Evolutionary conservation across 2,888 invertebrate genomes (phyloP).

Genomic region (Hanleya hanleyi): DNA sequence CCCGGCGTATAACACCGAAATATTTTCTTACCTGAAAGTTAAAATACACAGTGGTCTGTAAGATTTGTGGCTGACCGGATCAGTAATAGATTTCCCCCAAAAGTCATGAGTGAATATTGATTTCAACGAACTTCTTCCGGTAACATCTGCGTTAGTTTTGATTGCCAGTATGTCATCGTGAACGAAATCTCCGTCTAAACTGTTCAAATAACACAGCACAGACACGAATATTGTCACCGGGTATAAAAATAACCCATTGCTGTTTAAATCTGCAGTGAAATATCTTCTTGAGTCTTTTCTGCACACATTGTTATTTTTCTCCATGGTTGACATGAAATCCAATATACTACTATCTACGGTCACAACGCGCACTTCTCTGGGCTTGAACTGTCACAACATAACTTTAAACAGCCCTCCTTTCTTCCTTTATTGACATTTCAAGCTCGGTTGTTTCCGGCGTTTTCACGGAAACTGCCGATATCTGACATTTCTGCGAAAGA

Average conservation of each 20-base stretch:
- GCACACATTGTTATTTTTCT: conserved; percentile 21
- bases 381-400: no score
- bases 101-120: conserved; percentile 78
- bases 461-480: neutral
- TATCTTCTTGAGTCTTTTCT: conserved; percentile 4
- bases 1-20: no score
- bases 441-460: neutral
- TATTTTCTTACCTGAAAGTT: conserved; percentile 84
- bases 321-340: no score
- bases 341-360: no score
- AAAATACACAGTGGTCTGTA: conserved; percentile 88
- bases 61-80: conserved; percentile 87
- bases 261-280: neutral
- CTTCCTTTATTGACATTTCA: conserved; percentile 3
- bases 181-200: conserved; percentile 80
- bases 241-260: neutral
- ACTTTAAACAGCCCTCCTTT: no score
- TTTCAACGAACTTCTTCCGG: conserved; percentile 74
- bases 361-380: no score
- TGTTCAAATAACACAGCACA: conserved; percentile 51
- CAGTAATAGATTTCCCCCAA: conserved; percentile 93
- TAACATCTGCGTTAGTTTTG: conserved; percentile 86
- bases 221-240: conserved; percentile 40
- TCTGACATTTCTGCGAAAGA: conserved; percentile 25
- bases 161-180: conserved; percentile 92